Percentiles rank a stretch among this genome's conserved stretches.
phyloP scores from a whole-genome alignment of 1,140 invertebrate species.

The Apolygus lucorum region DNA sequence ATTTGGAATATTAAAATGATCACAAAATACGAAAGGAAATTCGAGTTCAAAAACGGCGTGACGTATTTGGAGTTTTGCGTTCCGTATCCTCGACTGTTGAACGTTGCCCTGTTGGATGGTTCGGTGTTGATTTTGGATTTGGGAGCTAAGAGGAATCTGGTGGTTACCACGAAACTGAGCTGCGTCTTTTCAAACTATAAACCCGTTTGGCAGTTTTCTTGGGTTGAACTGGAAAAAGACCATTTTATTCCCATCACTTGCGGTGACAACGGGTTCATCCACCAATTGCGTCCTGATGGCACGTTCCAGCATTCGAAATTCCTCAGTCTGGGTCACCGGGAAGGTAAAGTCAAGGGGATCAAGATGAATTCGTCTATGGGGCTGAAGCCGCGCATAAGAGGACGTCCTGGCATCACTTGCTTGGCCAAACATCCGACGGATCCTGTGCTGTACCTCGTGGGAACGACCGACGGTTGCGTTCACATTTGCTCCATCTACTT shows the following conservation, averaged over 20 bases:
- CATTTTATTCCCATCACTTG: slow-evolving; percentile 18
- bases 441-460: slow-evolving; percentile 21
- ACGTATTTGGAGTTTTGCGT: slow-evolving; percentile 45
- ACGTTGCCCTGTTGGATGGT: slow-evolving; percentile 35
- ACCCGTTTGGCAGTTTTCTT: slow-evolving; percentile 21
- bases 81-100: slow-evolving; percentile 41
- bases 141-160: background rate
- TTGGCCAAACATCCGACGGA: slow-evolving; percentile 19
- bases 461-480: slow-evolving; percentile 22
- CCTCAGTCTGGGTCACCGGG: background rate
- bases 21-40: slow-evolving; percentile 45
- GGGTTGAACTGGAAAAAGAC: slow-evolving; percentile 12
- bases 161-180: background rate
- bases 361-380: slow-evolving; percentile 1
- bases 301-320: slow-evolving; percentile 21
- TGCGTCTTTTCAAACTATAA: slow-evolving; percentile 16
- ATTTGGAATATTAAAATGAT: slow-evolving; percentile 49
- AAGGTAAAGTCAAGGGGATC: slow-evolving; percentile 19
- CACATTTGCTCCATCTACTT: slow-evolving; percentile 37
- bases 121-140: slow-evolving; percentile 21
- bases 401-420: slow-evolving; percentile 14
- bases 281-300: slow-evolving; percentile 14
- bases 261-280: slow-evolving; percentile 20
- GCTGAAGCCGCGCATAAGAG: background rate
- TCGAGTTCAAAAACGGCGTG: slow-evolving; percentile 43